Evolutionary conservation across 2,888 invertebrate genomes (phyloP), one percentile per base, ranked within the genome.

Genomic region (Trissolcus brochymenae): DNA sequence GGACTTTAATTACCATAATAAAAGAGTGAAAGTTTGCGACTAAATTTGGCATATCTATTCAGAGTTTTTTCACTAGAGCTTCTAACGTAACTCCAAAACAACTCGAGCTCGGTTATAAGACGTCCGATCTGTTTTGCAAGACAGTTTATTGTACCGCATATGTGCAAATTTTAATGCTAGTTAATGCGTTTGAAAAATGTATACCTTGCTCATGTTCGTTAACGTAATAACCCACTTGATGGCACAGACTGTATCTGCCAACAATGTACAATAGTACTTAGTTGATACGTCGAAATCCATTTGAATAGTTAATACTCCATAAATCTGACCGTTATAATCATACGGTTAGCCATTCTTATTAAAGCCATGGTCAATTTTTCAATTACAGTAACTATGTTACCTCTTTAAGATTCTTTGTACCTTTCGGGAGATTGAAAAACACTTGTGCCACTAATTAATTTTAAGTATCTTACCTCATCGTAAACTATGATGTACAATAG

Each of bases 401-500:
- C 35, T 9, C 11, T 35, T 35, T 35, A 35, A 35, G 35, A 35
- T 35, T 35, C 35, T 25, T 25, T 4, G 35, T 35, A 9, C 35
- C 35, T 35, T 35, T 35, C 2, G 35, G 1, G 35, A 35, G 11
- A 35, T 35, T 1, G 2, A 7, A 35, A 35, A 35, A 35, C 35
- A 35, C 7, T 3, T 1, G 9, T 25, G 9, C 35, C 9, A 11
- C 2, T 35, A 35, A 35, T 35, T 35, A 35, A 35, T 35, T 6
- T 35, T 35, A 11, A 35, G 1, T 9, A 25, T 46, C 41, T 55
- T 55, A 64, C 65, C 56, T 65, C 56, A 11, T 65, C 56, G 16
- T 65, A 65, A 29, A 55, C 56, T 35, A 65, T 65, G 40, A 65
- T 65, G 25, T 65, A 65, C 9, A 56, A 2, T 56, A 65, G 56